Conservation (phyloP, 2,888 invertebrate species). For the Synergus umbraculus region DNA sequence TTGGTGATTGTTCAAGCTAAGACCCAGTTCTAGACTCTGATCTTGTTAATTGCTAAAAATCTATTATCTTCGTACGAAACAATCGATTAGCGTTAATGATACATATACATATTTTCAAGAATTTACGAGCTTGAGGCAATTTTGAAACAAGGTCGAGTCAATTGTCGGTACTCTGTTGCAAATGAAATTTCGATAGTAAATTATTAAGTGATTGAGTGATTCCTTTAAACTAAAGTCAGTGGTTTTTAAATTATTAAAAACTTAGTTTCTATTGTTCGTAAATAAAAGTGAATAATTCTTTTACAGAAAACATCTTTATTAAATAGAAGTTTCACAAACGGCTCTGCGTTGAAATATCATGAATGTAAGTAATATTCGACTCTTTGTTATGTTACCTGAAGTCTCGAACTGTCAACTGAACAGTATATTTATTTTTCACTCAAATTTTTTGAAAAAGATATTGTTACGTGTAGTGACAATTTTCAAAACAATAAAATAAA, state of each 20-base stretch:
- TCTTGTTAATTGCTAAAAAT: constrained; percentile 27
- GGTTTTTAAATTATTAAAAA: not conserved
- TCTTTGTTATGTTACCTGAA: not conserved
- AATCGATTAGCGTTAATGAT: constrained; percentile 21
- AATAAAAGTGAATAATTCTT: not conserved
- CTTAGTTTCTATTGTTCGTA: not conserved
- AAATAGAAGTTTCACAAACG: not conserved
- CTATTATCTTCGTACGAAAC: constrained; percentile 20
- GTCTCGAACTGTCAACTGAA: not conserved
- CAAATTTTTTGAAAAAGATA: not conserved
- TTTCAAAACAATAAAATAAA: not conserved
- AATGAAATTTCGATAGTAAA: not conserved
- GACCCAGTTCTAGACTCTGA: not conserved
- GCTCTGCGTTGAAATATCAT: constrained; percentile 53
- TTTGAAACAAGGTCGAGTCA: not conserved
- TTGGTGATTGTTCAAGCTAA: not conserved
- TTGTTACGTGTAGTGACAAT: not conserved
- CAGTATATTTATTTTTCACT: not conserved
- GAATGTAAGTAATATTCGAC: constrained; percentile 58
- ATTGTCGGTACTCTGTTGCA: not conserved
- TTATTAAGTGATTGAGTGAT: not conserved
- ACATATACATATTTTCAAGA: constrained; percentile 11
- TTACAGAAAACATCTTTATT: constrained; percentile 1
- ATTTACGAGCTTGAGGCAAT: not conserved
- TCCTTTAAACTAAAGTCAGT: not conserved